Evolutionary conservation across 2,888 invertebrate species (phyloP).

Genomic region (Xanthorhoe spadicearia): DNA sequence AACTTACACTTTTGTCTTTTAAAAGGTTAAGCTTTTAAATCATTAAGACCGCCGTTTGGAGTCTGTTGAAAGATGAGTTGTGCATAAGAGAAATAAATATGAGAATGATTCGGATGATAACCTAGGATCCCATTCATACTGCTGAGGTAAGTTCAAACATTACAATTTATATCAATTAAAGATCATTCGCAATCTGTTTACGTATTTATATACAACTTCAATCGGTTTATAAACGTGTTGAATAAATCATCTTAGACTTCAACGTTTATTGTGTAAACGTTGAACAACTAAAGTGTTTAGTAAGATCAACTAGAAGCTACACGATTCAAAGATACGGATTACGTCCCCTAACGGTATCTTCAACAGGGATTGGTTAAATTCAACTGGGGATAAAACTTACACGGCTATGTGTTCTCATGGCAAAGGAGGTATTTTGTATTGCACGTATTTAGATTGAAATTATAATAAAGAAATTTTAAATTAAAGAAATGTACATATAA

Average conservation of each 20-base stretch:
- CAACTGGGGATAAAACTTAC: constrained; percentile 11
- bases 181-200: no score
- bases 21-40: no score
- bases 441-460: background rate
- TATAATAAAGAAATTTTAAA: no score
- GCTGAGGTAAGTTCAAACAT: background rate
- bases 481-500: no score
- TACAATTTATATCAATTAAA: background rate
- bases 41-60: no score
- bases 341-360: background rate
- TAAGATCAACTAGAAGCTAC: constrained; percentile 12
- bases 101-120: no score
- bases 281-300: background rate
- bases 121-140: background rate
- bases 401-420: background rate
- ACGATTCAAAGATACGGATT: constrained; percentile 7
- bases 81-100: no score
- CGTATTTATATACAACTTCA: background rate
- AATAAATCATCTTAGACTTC: background rate
- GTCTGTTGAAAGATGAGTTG: no score
- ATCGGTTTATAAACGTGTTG: background rate
- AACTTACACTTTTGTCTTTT: no score
- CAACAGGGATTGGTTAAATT: constrained; percentile 10
- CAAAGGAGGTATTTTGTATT: background rate
- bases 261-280: background rate